Base-by-base conservation (phyloP, 2,113 vertebrate species). In the Syrmaticus mikado region DNA sequence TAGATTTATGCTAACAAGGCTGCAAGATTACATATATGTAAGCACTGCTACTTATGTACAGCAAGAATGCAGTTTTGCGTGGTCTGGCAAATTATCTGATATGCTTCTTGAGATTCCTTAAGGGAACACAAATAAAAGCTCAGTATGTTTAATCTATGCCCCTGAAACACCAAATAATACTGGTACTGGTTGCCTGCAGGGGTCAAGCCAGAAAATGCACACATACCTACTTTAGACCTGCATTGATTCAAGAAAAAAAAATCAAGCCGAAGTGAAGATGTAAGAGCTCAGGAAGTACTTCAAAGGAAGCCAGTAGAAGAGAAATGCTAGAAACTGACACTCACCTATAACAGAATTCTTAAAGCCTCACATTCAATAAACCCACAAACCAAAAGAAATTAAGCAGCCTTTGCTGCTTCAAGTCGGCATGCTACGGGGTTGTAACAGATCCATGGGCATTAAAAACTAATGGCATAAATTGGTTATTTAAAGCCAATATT, bases 381-480 rank as follows among this genome's bases (percentile, higher is more conserved):
- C 38, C 84, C 77, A 78, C 90, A 95, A 95, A 89, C 93, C 92
- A 87, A 66, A 92, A 91, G 89, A 81, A 95, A 91, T 94, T 57
- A 91, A 85, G 58, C 28, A 92, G 78, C 32, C 57, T 58, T 66
- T 84, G 76, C 50, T 1, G 1, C 89, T 85, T 77, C 76, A 79
- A 85, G 72, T 83, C 1, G 11, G 57, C 66, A 71, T 71, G 55
- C 67, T 89, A 73, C 41, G 77, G 48, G n/a, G 45, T 84, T 89
- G 80, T 92, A 94, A 87, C 84, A 85, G 90, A 87, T 92, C 94
- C 82, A 84, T 68, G 65, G 62, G 43, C 84, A 83, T 94, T 94
- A 92, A 94, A 92, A 95, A 88, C 58, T 93, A 90, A 93, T 88
- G 30, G 61, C 65, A 86, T 81, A 61, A 92, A 92, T 66, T 79